Percentiles rank a stretch among this genome's conserved stretches.
These are phyloP conservation scores for Atherinomorus stipes DNA, from an alignment of 2,113 vertebrate genomes.

Conservation along the genomic window DNA sequence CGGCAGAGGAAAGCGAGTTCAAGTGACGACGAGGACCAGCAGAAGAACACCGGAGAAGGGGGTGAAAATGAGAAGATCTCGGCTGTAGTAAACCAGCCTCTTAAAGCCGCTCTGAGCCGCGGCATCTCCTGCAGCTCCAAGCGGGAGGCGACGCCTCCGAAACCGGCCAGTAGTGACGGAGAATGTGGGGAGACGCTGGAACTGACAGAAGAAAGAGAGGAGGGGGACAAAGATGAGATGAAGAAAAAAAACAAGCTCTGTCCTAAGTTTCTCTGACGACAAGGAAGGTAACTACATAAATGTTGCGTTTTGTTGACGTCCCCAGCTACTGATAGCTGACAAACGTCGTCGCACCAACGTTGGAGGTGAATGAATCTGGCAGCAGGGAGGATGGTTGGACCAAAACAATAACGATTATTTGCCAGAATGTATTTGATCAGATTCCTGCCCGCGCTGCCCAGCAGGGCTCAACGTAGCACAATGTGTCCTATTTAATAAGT, in stretches of 20 bases:
- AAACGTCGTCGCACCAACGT: constrained; percentile 1
- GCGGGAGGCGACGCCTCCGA: constrained; percentile 55
- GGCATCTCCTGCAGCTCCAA: constrained; percentile 75
- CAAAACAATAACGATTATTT: not conserved
- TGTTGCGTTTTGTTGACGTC: not conserved
- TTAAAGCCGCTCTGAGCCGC: constrained; percentile 50
- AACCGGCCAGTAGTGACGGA: constrained; percentile 45
- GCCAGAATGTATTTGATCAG: no score
- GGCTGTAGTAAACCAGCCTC: constrained; percentile 24
- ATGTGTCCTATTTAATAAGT: no score
- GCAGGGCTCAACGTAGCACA: no score
- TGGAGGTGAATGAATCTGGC: not conserved
- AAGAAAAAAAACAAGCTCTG: constrained; percentile 41
- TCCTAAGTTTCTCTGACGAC: constrained; percentile 76
- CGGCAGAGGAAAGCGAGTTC: constrained; percentile 77
- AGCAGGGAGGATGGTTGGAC: not conserved
- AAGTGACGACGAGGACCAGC: constrained; percentile 75
- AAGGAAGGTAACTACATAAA: constrained; percentile 72
- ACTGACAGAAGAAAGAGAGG: constrained; percentile 18
- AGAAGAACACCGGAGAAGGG: constrained; percentile 20
- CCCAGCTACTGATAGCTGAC: not conserved
- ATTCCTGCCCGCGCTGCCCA: no score
- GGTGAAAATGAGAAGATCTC: not conserved
- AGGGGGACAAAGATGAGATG: constrained; percentile 3
- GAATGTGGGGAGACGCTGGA: constrained; percentile 37